These are phyloP conservation scores for Leptosomus discolor DNA, from an alignment of 2,113 vertebrate genomes.

Conservation along the genomic window DNA sequence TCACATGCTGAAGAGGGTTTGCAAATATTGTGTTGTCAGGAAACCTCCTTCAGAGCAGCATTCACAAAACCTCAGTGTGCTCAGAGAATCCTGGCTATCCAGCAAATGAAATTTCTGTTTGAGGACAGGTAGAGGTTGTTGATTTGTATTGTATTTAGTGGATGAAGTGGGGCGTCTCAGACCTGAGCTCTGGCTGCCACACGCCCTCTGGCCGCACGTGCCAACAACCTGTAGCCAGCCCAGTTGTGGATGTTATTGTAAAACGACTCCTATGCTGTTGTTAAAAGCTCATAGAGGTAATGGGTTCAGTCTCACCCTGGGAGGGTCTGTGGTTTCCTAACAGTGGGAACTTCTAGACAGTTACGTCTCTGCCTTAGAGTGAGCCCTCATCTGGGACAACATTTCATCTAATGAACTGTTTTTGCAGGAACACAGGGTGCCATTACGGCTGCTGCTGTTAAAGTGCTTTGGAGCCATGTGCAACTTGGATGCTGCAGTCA, in stretches of 20 bases:
- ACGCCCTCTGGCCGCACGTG: accelerated
- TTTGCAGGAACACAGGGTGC: constrained; percentile 88
- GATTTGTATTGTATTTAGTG: not conserved
- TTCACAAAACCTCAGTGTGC: not conserved
- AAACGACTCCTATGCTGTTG: not conserved
- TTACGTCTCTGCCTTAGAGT: not conserved
- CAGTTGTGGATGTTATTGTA: accelerated
- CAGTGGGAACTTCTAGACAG: not conserved
- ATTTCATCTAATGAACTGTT: not conserved
- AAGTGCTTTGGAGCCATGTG: constrained; percentile 99
- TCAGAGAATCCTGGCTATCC: not conserved
- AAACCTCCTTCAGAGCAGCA: not conserved
- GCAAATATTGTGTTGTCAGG: not conserved
- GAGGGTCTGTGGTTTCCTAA: not conserved
- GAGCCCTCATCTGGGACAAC: not conserved
- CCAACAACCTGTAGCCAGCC: not conserved
- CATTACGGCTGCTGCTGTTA: constrained; percentile 88
- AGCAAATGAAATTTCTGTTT: not conserved
- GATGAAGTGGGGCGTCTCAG: not conserved
- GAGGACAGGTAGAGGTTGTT: not conserved
- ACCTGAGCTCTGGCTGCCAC: not conserved
- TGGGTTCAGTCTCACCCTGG: not conserved
- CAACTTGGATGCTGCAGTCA: constrained; percentile 86
- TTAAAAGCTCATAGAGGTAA: not conserved
- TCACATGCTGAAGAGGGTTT: not conserved